Conservation (phyloP, 2,797 vertebrate species). For the Cynodonichthys magdalenae region DNA sequence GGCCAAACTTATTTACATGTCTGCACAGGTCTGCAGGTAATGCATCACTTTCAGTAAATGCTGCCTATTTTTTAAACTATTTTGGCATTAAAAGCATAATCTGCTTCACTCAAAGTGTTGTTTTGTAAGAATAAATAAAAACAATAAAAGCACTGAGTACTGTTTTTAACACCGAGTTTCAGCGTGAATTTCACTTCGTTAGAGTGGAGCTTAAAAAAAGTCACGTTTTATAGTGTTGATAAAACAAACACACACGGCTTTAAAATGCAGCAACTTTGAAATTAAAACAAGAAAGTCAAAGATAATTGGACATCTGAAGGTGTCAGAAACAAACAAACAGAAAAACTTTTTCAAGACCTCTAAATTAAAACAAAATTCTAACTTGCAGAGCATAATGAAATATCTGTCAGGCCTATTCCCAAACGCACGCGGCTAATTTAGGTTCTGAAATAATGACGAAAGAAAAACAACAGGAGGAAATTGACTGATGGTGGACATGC, state of each 20-base stretch:
- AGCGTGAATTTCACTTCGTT: not conserved
- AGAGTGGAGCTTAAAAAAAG: not conserved
- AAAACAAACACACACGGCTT: not conserved
- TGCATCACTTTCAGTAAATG: constrained; percentile 8
- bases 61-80: not conserved
- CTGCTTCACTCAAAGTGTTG: not conserved
- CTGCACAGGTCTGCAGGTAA: constrained; percentile 13
- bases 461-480: constrained; percentile 22
- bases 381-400: constrained; percentile 52
- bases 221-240: not conserved
- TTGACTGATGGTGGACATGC: constrained; percentile 34
- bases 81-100: constrained; percentile 5
- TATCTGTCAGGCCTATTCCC: constrained; percentile 41
- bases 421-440: constrained; percentile 50
- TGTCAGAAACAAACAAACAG: constrained; percentile 18
- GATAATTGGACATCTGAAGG: constrained; percentile 13
- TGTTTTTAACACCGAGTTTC: constrained; percentile 2
- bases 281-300: not conserved
- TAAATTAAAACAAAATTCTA: constrained; percentile 41
- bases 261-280: constrained; percentile 1
- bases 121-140: no score
- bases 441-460: constrained; percentile 49
- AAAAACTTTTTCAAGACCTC: constrained; percentile 21
- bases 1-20: constrained; percentile 9
- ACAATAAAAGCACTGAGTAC: not conserved